A percentile compares a stretch with the other conserved stretches of the same genome.
phyloP scores from a whole-genome alignment of 2,113 vertebrate species.

The Peromyscus polionotus region DNA sequence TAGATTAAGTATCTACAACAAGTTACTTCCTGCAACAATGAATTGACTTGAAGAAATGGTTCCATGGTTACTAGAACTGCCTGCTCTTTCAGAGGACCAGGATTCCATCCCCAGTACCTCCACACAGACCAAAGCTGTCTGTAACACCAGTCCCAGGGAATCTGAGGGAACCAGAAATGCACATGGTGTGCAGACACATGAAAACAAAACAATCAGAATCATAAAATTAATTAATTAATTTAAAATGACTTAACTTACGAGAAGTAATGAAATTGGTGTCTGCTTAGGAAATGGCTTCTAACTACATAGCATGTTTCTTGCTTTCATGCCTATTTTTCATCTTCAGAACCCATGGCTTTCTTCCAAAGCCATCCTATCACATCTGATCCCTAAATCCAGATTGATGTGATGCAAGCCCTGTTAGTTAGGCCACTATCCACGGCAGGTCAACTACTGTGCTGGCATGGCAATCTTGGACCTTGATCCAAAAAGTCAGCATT shows the following conservation, averaged over 20 bases:
- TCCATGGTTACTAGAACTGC: not conserved
- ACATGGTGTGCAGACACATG: not conserved
- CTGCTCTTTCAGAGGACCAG: not conserved
- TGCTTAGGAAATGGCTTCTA: not conserved
- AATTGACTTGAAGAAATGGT: not conserved
- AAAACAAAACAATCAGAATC: not conserved
- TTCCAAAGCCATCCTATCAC: not conserved
- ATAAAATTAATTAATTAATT: not conserved
- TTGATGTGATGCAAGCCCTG: not conserved
- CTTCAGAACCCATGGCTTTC: not conserved
- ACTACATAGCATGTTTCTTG: not conserved
- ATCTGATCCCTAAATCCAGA: not conserved
- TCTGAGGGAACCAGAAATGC: not conserved
- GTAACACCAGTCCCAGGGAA: not conserved
- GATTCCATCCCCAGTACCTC: not conserved
- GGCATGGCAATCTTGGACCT: not conserved
- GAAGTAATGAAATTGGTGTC: slow-evolving; percentile 21
- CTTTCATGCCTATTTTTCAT: slow-evolving; percentile 26
- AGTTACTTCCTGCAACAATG: slow-evolving; percentile 19
- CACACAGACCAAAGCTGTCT: not conserved
- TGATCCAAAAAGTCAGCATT: not conserved
- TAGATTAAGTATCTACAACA: slow-evolving; percentile 24
- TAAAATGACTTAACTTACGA: not conserved
- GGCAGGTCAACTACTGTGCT: not conserved
- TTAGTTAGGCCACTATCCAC: not conserved